Percentiles rank a stretch among this genome's conserved stretches.
Conservation (phyloP, 2,113 vertebrate genomes). For the Prolemur simus region DNA sequence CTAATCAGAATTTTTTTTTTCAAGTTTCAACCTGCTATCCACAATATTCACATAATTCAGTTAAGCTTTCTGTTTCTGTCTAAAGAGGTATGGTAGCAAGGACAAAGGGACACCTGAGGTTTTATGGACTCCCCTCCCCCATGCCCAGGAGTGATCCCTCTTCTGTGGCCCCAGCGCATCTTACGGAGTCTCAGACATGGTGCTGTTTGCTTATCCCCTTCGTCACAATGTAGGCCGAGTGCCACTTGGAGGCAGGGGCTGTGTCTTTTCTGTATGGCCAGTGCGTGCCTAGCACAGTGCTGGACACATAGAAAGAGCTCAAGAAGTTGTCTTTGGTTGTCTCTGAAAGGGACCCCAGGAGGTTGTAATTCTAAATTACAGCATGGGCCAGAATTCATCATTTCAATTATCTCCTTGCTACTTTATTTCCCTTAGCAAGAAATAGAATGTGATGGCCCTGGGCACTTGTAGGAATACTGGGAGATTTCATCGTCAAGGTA, state of each 20-base stretch:
- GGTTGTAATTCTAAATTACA: conserved; percentile 28
- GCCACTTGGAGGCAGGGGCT: neutral
- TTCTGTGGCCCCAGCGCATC: too few species aligned
- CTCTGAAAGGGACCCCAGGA: conserved; percentile 27
- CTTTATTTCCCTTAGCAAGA: conserved; percentile 39
- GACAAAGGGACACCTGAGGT: neutral
- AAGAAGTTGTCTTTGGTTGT: neutral
- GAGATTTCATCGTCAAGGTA: conserved; percentile 15
- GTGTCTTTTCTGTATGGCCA: neutral
- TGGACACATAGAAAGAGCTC: neutral
- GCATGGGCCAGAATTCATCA: neutral
- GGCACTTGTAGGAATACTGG: conserved; percentile 51
- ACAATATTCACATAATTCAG: neutral
- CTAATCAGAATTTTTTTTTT: neutral
- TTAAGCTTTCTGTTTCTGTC: conserved; percentile 16
- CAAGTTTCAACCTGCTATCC: neutral
- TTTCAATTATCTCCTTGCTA: conserved; percentile 41
- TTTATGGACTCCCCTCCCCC: neutral
- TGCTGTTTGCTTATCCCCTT: neutral
- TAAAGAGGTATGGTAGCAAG: neutral
- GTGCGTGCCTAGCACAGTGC: neutral
- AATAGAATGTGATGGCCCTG: conserved; percentile 37
- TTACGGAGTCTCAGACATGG: accelerated
- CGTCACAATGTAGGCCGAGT: neutral
- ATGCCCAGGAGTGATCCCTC: neutral